Conservation (phyloP, 2,888 invertebrate species). For the Lumbricus terrestris region DNA sequence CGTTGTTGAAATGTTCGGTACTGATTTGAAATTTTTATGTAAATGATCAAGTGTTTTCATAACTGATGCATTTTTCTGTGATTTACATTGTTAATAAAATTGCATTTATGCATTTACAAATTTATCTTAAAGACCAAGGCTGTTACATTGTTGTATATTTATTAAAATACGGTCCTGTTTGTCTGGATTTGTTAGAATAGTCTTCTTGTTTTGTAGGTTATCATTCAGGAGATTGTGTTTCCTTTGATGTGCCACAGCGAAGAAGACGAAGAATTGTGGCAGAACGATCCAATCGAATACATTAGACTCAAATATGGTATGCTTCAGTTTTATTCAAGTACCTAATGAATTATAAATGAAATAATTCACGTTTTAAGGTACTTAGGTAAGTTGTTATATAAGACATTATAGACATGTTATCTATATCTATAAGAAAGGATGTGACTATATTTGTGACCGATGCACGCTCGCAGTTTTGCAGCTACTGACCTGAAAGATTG, state of each 20-base stretch:
- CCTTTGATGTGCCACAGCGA: constrained; percentile 94
- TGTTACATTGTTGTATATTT: background rate
- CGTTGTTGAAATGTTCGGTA: background rate
- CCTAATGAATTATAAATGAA: no score
- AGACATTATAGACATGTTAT: no score
- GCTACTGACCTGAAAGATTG: no score
- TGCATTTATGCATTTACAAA: background rate
- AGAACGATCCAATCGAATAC: constrained; percentile 93
- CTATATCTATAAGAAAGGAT: no score
- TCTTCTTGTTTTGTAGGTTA: constrained; percentile 62
- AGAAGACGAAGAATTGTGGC: constrained; percentile 92
- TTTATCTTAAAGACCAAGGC: background rate
- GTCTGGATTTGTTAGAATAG: background rate
- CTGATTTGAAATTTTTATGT: background rate
- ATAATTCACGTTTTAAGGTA: no score
- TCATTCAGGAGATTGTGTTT: constrained; percentile 91
- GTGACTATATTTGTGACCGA: no score
- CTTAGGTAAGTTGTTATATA: no score
- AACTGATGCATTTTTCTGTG: background rate
- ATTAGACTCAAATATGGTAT: constrained; percentile 92
- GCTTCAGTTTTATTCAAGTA: background rate
- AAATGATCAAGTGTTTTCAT: background rate
- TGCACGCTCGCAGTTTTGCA: no score
- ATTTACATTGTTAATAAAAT: background rate
- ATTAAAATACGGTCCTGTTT: background rate